Evolutionary conservation across 2,888 invertebrate genomes (phyloP).

Genomic region (Blastobasis adustella): DNA sequence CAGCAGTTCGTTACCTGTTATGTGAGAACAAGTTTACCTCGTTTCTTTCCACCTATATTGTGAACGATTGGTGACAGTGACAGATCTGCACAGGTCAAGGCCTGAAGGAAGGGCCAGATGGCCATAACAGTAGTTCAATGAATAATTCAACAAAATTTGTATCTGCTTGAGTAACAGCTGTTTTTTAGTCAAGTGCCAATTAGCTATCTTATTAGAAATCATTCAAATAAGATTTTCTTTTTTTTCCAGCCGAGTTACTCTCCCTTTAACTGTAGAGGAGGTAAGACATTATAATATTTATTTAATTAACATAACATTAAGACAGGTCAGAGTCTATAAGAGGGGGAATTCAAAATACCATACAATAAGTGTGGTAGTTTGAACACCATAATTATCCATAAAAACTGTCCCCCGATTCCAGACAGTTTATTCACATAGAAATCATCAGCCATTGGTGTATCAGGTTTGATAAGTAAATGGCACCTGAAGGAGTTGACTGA

Average conservation of each 20-base stretch:
- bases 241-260: conserved; percentile 91
- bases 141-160: not conserved
- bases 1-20: too few species aligned
- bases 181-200: not conserved
- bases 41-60: conserved; percentile 3
- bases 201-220: not conserved
- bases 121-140: conserved; percentile 18
- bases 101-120: conserved; percentile 31
- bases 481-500: too few species aligned
- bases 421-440: too few species aligned
- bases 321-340: too few species aligned
- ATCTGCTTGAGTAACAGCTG: not conserved
- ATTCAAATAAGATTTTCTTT: conserved; percentile 23
- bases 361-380: too few species aligned
- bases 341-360: too few species aligned
- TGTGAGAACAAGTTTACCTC: too few species aligned
- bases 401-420: too few species aligned
- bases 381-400: too few species aligned
- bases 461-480: too few species aligned
- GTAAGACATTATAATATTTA: conserved; percentile 71
- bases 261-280: conserved; percentile 98
- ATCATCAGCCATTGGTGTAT: too few species aligned
- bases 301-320: not conserved
- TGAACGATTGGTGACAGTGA: conserved; percentile 37
- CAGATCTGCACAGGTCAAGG: conserved; percentile 51